phyloP scores from a whole-genome alignment of 2,797 vertebrate species.

The Coranthus polyacanthus region DNA sequence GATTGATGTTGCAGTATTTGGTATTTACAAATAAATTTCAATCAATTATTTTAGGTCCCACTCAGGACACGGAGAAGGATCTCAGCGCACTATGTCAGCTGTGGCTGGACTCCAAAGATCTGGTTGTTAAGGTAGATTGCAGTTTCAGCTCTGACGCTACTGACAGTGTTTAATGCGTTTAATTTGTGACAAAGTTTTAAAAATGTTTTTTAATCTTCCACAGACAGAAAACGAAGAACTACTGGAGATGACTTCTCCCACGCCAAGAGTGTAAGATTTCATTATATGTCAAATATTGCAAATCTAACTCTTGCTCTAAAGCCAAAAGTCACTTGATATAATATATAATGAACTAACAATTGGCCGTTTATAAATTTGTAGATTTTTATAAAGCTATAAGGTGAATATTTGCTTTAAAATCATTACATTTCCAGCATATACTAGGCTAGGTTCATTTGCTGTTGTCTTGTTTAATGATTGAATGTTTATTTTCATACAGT shows the following conservation, averaged over 20 bases:
- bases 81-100: constrained; percentile 93
- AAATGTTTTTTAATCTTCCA: constrained; percentile 46
- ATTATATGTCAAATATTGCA: not conserved
- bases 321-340: too few relatives aligned
- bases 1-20: not conserved
- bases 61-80: constrained; percentile 94
- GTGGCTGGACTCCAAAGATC: constrained; percentile 98
- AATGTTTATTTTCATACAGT: constrained; percentile 74
- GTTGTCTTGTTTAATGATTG: too few relatives aligned
- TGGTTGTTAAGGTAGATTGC: constrained; percentile 91
- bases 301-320: not conserved
- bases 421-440: too few relatives aligned
- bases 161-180: not conserved
- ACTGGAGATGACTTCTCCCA: constrained; percentile 89
- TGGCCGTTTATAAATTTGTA: too few relatives aligned
- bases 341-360: too few relatives aligned
- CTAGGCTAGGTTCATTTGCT: too few relatives aligned
- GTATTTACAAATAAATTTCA: constrained; percentile 1
- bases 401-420: too few relatives aligned
- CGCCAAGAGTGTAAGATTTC: constrained; percentile 92
- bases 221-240: constrained; percentile 92
- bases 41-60: constrained; percentile 81
- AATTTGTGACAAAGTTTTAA: constrained; percentile 1
- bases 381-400: too few relatives aligned
- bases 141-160: not conserved